Percentiles rank a stretch among this genome's conserved stretches.
phyloP scores from a whole-genome alignment of 2,888 invertebrate genomes.

The Pelosia muscerda region DNA sequence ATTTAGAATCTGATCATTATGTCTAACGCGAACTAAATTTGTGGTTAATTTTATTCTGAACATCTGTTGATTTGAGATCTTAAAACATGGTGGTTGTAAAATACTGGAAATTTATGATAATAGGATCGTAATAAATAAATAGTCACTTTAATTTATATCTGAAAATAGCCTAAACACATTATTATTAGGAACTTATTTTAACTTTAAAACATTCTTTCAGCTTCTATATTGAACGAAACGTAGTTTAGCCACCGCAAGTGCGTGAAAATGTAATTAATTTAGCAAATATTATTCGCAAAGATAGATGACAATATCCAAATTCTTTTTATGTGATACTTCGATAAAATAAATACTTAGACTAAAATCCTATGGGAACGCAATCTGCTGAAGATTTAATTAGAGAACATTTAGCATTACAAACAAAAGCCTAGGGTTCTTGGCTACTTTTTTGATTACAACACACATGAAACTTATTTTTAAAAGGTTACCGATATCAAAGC shows the following conservation, averaged over 20 bases:
- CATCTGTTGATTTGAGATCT: not conserved
- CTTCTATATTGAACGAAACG: not conserved
- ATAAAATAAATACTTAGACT: not conserved
- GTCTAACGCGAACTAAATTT: conserved; percentile 31
- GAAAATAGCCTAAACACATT: not conserved
- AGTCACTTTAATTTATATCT: not conserved
- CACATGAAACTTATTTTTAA: conserved; percentile 19
- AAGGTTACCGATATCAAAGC: conserved; percentile 55
- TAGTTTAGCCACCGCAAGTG: not conserved
- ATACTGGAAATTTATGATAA: not conserved
- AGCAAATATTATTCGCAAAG: not conserved
- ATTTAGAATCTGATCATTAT: conserved; percentile 69
- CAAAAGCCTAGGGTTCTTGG: not conserved
- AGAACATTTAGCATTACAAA: not conserved
- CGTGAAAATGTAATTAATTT: not conserved
- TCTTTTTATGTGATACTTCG: not conserved
- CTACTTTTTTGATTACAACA: conserved; percentile 17
- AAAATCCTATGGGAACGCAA: not conserved
- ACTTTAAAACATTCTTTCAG: not conserved
- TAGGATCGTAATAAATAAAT: not conserved
- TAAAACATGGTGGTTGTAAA: conserved; percentile 4
- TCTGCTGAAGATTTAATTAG: not conserved
- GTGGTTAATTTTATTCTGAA: not conserved
- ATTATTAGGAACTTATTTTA: not conserved
- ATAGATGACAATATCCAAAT: not conserved